A percentile compares a stretch with the other conserved stretches of the same genome.
phyloP scores from a whole-genome alignment of 2,113 vertebrate species.

The Syngnathus floridae region DNA sequence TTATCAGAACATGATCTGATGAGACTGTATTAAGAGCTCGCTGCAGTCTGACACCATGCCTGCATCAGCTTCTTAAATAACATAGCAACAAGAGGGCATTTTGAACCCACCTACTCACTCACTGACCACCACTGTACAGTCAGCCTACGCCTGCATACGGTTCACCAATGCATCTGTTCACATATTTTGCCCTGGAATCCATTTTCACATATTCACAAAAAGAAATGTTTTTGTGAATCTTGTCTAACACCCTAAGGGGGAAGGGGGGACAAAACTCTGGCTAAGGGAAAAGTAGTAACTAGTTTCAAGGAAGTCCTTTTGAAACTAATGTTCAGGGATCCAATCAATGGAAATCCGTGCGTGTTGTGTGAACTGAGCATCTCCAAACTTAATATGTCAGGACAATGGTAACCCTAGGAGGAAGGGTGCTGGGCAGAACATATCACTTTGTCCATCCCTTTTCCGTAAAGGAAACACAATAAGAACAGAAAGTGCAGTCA shows the following conservation, averaged over 20 bases:
- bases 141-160: too few relatives aligned
- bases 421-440: background rate
- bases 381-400: too few relatives aligned
- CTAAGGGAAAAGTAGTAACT: background rate
- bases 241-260: background rate
- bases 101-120: background rate
- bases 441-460: background rate
- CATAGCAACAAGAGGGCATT: background rate
- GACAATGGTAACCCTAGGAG: background rate
- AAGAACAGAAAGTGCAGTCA: background rate
- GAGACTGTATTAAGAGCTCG: background rate
- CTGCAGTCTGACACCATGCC: background rate
- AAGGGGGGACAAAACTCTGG: too few relatives aligned
- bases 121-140: too few relatives aligned
- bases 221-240: background rate
- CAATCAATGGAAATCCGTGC: too few relatives aligned
- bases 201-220: too few relatives aligned
- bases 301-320: background rate
- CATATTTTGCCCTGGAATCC: too few relatives aligned
- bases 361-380: too few relatives aligned
- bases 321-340: too few relatives aligned
- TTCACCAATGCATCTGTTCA: too few relatives aligned
- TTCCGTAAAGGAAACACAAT: background rate
- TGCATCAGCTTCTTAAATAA: background rate
- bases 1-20: background rate